Evolutionary conservation across 2,113 vertebrate species (phyloP), one percentile per base, ranked within the genome.

Genomic region (Galemys pyrenaicus): DNA sequence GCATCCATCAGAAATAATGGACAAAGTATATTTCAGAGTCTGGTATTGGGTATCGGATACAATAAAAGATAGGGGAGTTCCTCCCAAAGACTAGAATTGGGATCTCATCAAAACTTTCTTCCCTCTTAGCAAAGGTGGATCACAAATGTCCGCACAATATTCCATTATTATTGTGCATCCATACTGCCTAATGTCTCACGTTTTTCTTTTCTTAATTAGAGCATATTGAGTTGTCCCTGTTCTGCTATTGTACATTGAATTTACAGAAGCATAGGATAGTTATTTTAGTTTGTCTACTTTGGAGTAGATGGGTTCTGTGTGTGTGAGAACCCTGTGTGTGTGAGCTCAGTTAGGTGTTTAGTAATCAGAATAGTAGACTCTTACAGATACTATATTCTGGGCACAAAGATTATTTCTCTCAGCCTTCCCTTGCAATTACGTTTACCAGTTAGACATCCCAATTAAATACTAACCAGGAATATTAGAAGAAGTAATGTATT

Each of bases 121-220:
- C 19, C 54, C 32, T 74, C 3, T 87, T 16, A 17, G 3, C 13
- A 12, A 15, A 86, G 17, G 54, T 84, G 39, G 9, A 77, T 30
- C 35, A 46, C 30, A 89, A 86, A 89, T 91, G 16, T 19, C 75
- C 26, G 1, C 62, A 8, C 13, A 60, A 10, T 85, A 77, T 95
- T 91, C 81, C 73, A n/a, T 77, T 51, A 60, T 58, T 87, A 6
- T 78, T 87, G 10, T 67, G 7, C 26, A 75, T 82, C 37, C 22
- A 3, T 49, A 84, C 84, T 65, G 1, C 35, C 65, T 73, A 74
- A 3, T 67, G 19, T 81, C 39, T 91, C 75, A 39, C 32, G 62
- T 65, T 60, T 94, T 87, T 94, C 54, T 44, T 67, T 88, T 74
- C 77, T n/a, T 65, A 62, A 56, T 71, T 16, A 54, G 13, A 86